Conservation (phyloP, 2,797 vertebrate species). For the Pangasius sanitwongsei region DNA sequence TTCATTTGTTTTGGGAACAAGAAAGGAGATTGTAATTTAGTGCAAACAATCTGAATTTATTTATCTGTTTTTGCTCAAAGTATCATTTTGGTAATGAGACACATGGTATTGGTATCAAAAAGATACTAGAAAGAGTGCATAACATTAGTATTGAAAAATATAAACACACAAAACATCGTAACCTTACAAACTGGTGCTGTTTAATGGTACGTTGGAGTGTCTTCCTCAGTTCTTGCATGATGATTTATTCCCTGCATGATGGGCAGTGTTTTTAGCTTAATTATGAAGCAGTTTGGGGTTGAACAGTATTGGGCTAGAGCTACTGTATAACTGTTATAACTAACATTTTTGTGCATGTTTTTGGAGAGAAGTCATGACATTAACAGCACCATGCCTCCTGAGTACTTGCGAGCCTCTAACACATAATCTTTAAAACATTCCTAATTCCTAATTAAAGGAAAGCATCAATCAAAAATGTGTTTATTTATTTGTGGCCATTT, state of each 20-base stretch:
- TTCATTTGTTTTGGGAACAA: background rate
- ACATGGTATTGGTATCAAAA: background rate
- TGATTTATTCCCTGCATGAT: background rate
- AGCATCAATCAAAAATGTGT: background rate
- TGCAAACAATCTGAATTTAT: background rate
- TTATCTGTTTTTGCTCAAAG: background rate
- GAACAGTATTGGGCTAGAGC: background rate
- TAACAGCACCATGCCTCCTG: background rate
- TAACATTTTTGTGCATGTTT: background rate
- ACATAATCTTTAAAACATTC: background rate
- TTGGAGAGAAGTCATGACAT: background rate
- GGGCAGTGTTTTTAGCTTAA: background rate
- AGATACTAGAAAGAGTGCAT: background rate
- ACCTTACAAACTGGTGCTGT: background rate
- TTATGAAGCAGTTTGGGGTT: background rate
- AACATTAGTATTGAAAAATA: background rate
- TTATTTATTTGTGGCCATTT: background rate
- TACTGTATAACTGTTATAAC: background rate
- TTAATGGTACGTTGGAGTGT: background rate
- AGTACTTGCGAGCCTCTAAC: background rate
- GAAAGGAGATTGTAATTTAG: background rate
- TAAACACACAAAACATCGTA: background rate
- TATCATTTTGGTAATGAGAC: background rate
- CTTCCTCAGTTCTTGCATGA: background rate
- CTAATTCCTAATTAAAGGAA: background rate